Percentiles rank a stretch among this genome's conserved stretches.
phyloP scores from a whole-genome alignment of 2,797 vertebrate species.

The Melanotaenia trifasciata region DNA sequence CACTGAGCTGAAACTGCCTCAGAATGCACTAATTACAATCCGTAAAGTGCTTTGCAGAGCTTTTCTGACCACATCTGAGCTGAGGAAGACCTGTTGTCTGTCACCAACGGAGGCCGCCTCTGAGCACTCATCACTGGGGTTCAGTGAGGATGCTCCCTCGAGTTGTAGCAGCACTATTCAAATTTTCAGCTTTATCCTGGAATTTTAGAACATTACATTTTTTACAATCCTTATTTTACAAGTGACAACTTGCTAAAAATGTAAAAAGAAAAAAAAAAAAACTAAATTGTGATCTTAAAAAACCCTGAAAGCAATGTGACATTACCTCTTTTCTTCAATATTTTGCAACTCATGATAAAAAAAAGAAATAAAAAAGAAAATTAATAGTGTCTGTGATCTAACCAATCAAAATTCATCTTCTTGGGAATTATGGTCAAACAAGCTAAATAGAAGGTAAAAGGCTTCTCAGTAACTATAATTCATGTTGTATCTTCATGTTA shows the following conservation, averaged over 20 bases:
- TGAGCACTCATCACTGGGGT: slow-evolving; percentile 25
- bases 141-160: slow-evolving; percentile 17
- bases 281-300: no score
- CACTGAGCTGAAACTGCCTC: slow-evolving; percentile 63
- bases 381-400: neutral
- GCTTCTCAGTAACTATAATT: no score
- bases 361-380: no score
- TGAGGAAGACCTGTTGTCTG: slow-evolving; percentile 62
- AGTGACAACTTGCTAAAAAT: neutral
- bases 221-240: neutral
- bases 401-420: neutral
- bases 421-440: neutral
- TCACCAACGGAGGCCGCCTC: slow-evolving; percentile 44
- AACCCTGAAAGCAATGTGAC: no score
- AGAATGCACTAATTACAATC: slow-evolving; percentile 66
- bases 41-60: slow-evolving; percentile 62
- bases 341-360: neutral
- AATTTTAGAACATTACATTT: slow-evolving; percentile 19
- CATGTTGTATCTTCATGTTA: no score
- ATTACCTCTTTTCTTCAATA: no score
- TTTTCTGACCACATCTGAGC: slow-evolving; percentile 49
- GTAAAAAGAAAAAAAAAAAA: no score
- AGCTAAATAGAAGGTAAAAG: neutral
- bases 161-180: neutral
- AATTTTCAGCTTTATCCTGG: slow-evolving; percentile 26